Percentiles rank a stretch among this genome's conserved stretches.
Conservation (phyloP, 2,888 invertebrate species). For the Agonopterix heracliana region DNA sequence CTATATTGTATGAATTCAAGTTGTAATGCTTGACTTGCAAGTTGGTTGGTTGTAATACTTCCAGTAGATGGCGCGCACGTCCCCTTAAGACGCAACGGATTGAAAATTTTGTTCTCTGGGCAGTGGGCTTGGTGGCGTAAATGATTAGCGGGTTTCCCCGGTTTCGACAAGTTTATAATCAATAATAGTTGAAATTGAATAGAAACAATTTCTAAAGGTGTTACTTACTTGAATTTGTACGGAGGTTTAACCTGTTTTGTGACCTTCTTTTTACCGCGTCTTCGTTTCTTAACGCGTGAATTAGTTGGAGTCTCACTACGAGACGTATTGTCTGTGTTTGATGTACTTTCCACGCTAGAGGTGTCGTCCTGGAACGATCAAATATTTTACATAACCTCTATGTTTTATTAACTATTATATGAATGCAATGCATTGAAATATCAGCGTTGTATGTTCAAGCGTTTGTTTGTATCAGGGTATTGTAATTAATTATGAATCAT, state of each 20-base stretch:
- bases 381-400: conserved; percentile 4
- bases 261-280: conserved; percentile 77
- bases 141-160: too few relatives aligned
- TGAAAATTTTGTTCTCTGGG: too few relatives aligned
- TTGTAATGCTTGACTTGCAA: too few relatives aligned
- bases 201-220: background rate
- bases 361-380: conserved; percentile 78
- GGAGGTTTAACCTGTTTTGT: conserved; percentile 81
- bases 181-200: too few relatives aligned
- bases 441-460: background rate
- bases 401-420: background rate
- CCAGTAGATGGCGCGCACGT: too few relatives aligned
- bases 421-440: background rate
- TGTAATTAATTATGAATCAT: background rate
- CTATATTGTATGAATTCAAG: too few relatives aligned
- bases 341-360: conserved; percentile 87
- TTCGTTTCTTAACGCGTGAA: conserved; percentile 73
- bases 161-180: too few relatives aligned
- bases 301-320: conserved; percentile 89
- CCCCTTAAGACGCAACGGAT: too few relatives aligned
- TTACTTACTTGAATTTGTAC: conserved; percentile 84
- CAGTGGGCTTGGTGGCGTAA: too few relatives aligned
- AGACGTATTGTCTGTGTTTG: conserved; percentile 87
- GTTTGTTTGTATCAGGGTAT: background rate
- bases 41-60: too few relatives aligned